A percentile compares a stretch with the other conserved stretches of the same genome.
These are phyloP conservation scores for Stegana nigrithorax DNA, from an alignment of 2,888 invertebrate species.

Conservation along the genomic window DNA sequence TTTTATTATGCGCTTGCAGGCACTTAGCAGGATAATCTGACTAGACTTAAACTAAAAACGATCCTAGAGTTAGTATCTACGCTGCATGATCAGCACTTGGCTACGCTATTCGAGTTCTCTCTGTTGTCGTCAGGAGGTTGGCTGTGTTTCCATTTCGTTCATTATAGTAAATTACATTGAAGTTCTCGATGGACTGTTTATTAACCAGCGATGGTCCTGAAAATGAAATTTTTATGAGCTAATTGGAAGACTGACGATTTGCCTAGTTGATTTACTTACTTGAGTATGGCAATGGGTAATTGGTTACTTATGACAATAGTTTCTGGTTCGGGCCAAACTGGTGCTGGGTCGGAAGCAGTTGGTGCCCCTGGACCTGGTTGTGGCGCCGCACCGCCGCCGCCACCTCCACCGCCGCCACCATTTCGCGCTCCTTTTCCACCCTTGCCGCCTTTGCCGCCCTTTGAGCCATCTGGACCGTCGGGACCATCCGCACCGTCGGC, in stretches of 20 bases:
- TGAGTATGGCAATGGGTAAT: too few relatives aligned
- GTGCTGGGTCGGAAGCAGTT: constrained; percentile 35
- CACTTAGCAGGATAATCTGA: constrained; percentile 33
- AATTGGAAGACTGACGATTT: too few relatives aligned
- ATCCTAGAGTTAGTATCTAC: neutral
- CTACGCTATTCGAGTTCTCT: neutral
- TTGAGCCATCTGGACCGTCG: constrained; percentile 54
- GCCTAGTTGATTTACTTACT: too few relatives aligned
- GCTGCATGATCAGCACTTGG: neutral
- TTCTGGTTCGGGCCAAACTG: constrained; percentile 42
- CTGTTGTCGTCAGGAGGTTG: too few relatives aligned
- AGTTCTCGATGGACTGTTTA: too few relatives aligned
- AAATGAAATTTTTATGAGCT: too few relatives aligned
- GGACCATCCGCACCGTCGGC: constrained; percentile 53
- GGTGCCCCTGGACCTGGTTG: constrained; percentile 29
- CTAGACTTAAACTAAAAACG: constrained; percentile 36
- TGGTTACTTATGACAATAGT: too few relatives aligned
- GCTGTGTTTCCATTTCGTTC: constrained; percentile 31
- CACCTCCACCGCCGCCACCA: constrained; percentile 55
- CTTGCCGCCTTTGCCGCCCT: constrained; percentile 57
- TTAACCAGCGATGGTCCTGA: neutral
- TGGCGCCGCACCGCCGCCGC: constrained; percentile 39
- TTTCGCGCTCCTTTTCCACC: constrained; percentile 56
- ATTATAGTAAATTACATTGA: too few relatives aligned
- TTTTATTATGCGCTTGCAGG: constrained; percentile 59